phyloP scores from a whole-genome alignment of 2,113 vertebrate species.

The Anhinga rufa region DNA sequence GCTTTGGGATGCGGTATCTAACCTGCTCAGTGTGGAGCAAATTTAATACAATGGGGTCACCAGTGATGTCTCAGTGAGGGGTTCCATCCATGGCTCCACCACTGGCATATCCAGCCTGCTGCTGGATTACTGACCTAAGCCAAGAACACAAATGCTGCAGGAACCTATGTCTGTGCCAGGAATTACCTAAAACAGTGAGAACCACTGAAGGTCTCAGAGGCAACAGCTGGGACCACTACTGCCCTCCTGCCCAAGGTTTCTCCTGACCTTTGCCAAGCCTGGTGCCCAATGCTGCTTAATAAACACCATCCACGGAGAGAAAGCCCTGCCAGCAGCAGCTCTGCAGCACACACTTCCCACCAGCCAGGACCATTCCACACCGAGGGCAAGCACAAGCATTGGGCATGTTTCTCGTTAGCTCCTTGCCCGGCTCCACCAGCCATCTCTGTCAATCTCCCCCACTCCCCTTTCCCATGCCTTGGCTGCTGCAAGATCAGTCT shows the following conservation, averaged over 20 bases:
- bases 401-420: not conserved
- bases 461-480: not conserved
- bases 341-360: not conserved
- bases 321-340: not conserved
- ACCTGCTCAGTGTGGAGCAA: not conserved
- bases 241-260: not conserved
- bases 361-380: not conserved
- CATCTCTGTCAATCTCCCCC: not conserved
- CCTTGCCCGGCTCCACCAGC: not conserved
- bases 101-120: not conserved
- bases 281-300: not conserved
- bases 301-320: not conserved
- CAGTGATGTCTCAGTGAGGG: not conserved
- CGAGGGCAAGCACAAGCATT: not conserved
- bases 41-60: not conserved
- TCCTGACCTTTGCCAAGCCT: not conserved
- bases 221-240: not conserved
- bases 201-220: not conserved
- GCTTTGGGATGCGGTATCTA: not conserved
- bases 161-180: not conserved
- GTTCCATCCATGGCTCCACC: not conserved
- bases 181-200: not conserved
- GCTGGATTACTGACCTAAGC: not conserved
- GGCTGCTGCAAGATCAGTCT: constrained; percentile 42
- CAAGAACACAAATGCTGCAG: fast-evolving